A percentile compares a stretch with the other conserved stretches of the same genome.
phyloP scores from a whole-genome alignment of 2,797 vertebrate genomes.

The Coregonus suidteri region DNA sequence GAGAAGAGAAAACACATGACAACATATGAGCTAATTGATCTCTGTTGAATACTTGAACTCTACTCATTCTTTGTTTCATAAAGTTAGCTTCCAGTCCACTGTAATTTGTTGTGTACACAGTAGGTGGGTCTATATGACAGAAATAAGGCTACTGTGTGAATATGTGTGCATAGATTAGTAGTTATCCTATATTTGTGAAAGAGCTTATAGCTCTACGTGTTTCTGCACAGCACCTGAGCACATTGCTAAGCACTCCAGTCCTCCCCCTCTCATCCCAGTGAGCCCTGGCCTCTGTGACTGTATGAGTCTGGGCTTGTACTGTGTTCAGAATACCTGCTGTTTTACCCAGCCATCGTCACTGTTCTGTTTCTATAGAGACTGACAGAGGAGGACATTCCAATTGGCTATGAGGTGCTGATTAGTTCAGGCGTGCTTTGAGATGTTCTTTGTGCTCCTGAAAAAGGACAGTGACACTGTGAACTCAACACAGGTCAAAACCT shows the following conservation, averaged over 20 bases:
- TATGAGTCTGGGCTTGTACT: constrained; percentile 72
- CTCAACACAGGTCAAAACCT: constrained; percentile 41
- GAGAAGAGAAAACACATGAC: background rate
- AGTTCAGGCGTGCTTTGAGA: constrained; percentile 33
- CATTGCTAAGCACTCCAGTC: background rate
- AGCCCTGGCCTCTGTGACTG: constrained; percentile 13
- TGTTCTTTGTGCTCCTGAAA: constrained; percentile 16
- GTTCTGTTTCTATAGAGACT: constrained; percentile 65
- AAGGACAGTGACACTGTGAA: constrained; percentile 37
- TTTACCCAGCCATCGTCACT: constrained; percentile 47
- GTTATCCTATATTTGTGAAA: background rate
- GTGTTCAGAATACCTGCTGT: constrained; percentile 55
- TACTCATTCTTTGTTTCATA: too few species aligned
- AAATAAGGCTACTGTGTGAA: too few species aligned
- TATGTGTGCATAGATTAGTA: background rate
- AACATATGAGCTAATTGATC: background rate
- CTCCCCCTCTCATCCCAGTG: background rate
- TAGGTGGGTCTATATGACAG: background rate
- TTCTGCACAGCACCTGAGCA: background rate
- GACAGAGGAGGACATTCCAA: constrained; percentile 61
- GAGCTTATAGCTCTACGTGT: background rate
- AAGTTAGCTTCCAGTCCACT: background rate
- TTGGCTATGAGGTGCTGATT: constrained; percentile 67
- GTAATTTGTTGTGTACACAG: background rate
- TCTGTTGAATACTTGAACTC: too few species aligned